Evolutionary conservation across 2,888 invertebrate genomes (phyloP).

Genomic region (Actias luna): DNA sequence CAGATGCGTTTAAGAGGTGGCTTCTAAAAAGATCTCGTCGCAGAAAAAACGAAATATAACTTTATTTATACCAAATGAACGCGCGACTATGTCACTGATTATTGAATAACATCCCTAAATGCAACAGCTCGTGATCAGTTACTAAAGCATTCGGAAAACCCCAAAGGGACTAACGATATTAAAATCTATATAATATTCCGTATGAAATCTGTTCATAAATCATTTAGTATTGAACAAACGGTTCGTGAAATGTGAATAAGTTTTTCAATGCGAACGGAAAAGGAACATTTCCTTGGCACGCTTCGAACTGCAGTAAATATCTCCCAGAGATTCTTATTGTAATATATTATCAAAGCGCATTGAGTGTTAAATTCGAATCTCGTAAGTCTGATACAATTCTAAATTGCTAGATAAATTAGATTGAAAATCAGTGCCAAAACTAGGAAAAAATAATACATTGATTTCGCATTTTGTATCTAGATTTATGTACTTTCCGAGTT

Average conservation of each 20-base stretch:
- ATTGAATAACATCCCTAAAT: not conserved
- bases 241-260: slow-evolving; percentile 8
- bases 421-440: slow-evolving; percentile 22
- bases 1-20: too few relatives aligned
- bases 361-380: slow-evolving; percentile 31
- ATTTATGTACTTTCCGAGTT: too few relatives aligned
- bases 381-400: slow-evolving; percentile 25
- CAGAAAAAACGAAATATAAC: too few relatives aligned
- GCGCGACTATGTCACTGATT: not conserved
- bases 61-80: not conserved
- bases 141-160: slow-evolving; percentile 2
- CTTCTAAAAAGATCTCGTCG: too few relatives aligned
- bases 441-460: too few relatives aligned
- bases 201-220: slow-evolving; percentile 9
- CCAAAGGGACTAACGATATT: not conserved
- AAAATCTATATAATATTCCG: slow-evolving; percentile 6
- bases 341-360: slow-evolving; percentile 25
- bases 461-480: not conserved
- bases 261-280: not conserved
- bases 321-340: not conserved
- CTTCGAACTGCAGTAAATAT: slow-evolving; percentile 25
- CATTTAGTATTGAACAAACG: slow-evolving; percentile 13
- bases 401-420: slow-evolving; percentile 31
- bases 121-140: not conserved
- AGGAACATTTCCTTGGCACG: slow-evolving; percentile 34